Percentiles rank a stretch among this genome's conserved stretches.
Evolutionary conservation across 2,113 vertebrate species (phyloP).

Genomic region (Phodopus roborovskii): DNA sequence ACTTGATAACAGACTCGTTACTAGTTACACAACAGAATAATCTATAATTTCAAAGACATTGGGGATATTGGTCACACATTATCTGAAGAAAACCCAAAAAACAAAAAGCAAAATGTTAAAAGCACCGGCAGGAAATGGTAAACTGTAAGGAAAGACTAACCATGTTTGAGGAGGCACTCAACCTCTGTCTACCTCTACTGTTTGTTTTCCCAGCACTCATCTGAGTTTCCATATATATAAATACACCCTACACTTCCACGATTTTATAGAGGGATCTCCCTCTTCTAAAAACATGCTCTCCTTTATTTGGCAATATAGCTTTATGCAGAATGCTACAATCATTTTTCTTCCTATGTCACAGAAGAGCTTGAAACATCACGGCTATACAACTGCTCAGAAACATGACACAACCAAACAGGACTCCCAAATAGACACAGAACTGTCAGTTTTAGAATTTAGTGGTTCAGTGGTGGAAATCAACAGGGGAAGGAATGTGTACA

Average conservation of each 20-base stretch:
- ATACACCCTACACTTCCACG: not conserved
- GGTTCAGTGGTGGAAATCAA: constrained; percentile 35
- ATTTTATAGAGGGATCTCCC: not conserved
- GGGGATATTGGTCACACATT: not conserved
- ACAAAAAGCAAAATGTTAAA: not conserved
- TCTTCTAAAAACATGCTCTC: not conserved
- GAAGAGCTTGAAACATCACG: constrained; percentile 37
- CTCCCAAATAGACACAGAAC: constrained; percentile 63
- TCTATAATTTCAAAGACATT: not conserved
- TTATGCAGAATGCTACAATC: constrained; percentile 21
- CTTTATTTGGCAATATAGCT: not conserved
- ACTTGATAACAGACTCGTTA: not conserved
- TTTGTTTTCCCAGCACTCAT: not conserved
- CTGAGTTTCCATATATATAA: not conserved
- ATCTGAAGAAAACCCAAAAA: constrained; percentile 26
- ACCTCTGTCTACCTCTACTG: not conserved
- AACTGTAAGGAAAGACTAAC: not conserved
- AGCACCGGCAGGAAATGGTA: not conserved
- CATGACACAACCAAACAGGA: not conserved
- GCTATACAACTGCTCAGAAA: constrained; percentile 42
- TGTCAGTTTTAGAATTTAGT: constrained; percentile 55
- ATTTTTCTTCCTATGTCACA: constrained; percentile 36
- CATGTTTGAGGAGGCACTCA: not conserved
- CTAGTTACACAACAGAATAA: not conserved
- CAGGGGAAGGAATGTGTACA: not conserved